Conservation (phyloP, 1,140 invertebrate genomes). For the Drosophila parabipectinata region DNA sequence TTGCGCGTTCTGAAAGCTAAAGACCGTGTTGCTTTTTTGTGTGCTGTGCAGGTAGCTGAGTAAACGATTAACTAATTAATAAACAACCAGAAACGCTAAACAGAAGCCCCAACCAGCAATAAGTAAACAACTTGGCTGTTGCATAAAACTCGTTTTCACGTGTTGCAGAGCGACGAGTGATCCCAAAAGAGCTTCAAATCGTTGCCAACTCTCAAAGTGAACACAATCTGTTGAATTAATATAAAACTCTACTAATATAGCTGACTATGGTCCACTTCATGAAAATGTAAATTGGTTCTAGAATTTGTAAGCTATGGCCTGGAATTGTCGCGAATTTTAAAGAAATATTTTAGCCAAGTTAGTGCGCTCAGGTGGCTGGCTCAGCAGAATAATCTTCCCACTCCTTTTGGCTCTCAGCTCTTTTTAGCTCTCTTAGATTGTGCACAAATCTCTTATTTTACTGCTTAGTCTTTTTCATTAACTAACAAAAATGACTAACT, state of each 20-base stretch:
- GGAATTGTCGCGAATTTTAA: slow-evolving; percentile 41
- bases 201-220: slow-evolving; percentile 39
- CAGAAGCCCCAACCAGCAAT: slow-evolving; percentile 18
- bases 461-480: slow-evolving; percentile 19
- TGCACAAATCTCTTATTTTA: slow-evolving; percentile 35
- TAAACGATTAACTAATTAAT: slow-evolving; percentile 13
- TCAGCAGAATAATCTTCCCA: not conserved
- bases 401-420: slow-evolving; percentile 28
- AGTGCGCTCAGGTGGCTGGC: not conserved
- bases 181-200: slow-evolving; percentile 34
- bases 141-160: slow-evolving; percentile 78
- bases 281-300: slow-evolving; percentile 21
- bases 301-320: slow-evolving; percentile 12
- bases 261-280: slow-evolving; percentile 41
- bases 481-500: slow-evolving; percentile 36
- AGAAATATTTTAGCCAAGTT: not conserved
- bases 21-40: slow-evolving; percentile 5
- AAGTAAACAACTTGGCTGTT: slow-evolving; percentile 49
- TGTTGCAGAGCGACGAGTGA: slow-evolving; percentile 47
- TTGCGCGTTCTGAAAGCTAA: slow-evolving; percentile 46
- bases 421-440: slow-evolving; percentile 31
- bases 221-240: slow-evolving; percentile 12
- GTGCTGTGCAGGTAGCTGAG: slow-evolving; percentile 56
- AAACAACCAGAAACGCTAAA: slow-evolving; percentile 21
- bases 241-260: slow-evolving; percentile 10